phyloP scores from a whole-genome alignment of 1,140 invertebrate species.

The Lysiphlebus fabarum region DNA sequence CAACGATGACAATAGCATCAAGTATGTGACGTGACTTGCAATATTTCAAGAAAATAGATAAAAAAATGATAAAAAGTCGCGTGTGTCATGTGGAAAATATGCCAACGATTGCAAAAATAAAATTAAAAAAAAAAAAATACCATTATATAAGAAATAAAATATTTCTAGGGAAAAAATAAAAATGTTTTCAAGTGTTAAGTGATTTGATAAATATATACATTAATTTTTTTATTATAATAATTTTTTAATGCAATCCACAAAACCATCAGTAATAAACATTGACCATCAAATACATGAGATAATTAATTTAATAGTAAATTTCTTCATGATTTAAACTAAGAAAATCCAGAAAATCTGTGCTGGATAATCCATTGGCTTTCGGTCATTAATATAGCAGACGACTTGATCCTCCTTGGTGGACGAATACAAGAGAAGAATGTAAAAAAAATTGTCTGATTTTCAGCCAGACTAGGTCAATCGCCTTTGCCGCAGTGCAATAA shows the following conservation, averaged over 20 bases:
- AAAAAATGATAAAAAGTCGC: slow-evolving; percentile 19
- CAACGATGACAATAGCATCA: slow-evolving; percentile 20
- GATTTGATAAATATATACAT: background rate
- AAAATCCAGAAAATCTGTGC: slow-evolving; percentile 15
- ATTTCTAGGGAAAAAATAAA: background rate
- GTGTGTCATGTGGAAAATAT: slow-evolving; percentile 1
- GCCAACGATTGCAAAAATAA: slow-evolving; percentile 2
- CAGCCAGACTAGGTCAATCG: slow-evolving; percentile 27
- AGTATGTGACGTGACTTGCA: slow-evolving; percentile 21
- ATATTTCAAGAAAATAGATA: slow-evolving; percentile 20
- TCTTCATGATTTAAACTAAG: background rate
- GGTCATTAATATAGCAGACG: slow-evolving; percentile 42
- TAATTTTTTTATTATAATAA: slow-evolving; percentile 4
- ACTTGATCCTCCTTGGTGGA: slow-evolving; percentile 31
- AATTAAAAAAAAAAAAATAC: slow-evolving; percentile 19
- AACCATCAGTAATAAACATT: too few species aligned
- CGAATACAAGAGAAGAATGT: background rate
- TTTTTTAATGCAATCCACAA: too few species aligned
- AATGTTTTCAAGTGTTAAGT: background rate
- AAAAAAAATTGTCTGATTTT: slow-evolving; percentile 33
- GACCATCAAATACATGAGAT: background rate
- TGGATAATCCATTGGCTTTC: slow-evolving; percentile 33
- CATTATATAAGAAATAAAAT: slow-evolving; percentile 11
- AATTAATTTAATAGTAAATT: background rate
- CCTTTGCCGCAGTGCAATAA: slow-evolving; percentile 17